Base-by-base conservation (phyloP, 2,113 vertebrate species). In the Phoxinus phoxinus region DNA sequence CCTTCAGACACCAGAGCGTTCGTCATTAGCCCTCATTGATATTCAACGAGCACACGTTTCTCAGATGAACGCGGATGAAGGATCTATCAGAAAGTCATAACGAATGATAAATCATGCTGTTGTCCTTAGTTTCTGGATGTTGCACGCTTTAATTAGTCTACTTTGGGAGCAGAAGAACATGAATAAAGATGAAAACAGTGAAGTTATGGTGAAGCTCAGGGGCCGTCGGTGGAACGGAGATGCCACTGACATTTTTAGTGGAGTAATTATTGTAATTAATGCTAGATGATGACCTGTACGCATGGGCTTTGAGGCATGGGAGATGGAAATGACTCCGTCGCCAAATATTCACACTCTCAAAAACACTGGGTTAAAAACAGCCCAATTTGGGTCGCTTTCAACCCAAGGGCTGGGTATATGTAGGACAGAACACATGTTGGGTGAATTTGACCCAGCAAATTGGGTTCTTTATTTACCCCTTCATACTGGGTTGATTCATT, bases 81-180 rank as follows among this genome's bases (percentile, higher is more conserved):
- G 81, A 89, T 87, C 80, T 87, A 72, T 85, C 65, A 58, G 75
- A 85, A 87, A 85, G 86, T 82, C 85, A 71, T 56, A 73, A 69
- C 17, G 13, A 65, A 27, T 78, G 84, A 90, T 86, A 73, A 88
- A 89, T 84, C 61, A 30, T 17, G 37, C 80, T 83, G 86, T 86
- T 86, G 86, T 85, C 81, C 86, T 90, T 89, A 84, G 69, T 88
- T 89, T 77, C 84, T 90, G 77, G 85, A 81, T 88, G 74, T 86
- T 73, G 87, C 37, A 19, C 77, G 51, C 41, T 89, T 87, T 87
- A 88, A 88, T 89, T 89, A 89, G 85, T 74, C 75, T 41, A 53
- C n/a, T 82, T 82, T 69, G 37, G 65, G 76, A 84, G 41, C 76
- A 84, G 65, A 11, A 9, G 59, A 46, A 75, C 23, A 84, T 87